Conservation (phyloP, 1,140 invertebrate genomes). For the Microplitis demolitor region DNA sequence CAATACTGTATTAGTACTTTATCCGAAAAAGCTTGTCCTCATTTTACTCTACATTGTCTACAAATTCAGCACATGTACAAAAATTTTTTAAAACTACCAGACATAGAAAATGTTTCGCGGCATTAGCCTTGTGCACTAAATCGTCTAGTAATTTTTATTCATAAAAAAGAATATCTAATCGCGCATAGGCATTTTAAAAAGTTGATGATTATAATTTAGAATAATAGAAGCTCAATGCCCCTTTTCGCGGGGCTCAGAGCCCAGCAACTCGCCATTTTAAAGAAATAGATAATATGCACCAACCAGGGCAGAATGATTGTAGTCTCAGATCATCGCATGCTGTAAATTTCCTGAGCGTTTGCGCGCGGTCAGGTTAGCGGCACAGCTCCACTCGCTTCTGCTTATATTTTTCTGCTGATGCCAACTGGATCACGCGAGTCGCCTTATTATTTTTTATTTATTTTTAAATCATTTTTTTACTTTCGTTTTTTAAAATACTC, state of each 20-base stretch:
- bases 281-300: neutral
- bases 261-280: neutral
- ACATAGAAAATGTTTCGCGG: no score
- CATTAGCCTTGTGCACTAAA: no score
- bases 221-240: no score
- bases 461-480: neutral
- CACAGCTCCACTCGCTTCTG: neutral
- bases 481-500: slow-evolving; percentile 9
- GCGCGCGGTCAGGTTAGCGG: slow-evolving; percentile 29
- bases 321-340: slow-evolving; percentile 51
- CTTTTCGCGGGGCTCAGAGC: neutral
- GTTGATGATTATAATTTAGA: neutral
- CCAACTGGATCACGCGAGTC: slow-evolving; percentile 33
- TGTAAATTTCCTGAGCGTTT: slow-evolving; percentile 50
- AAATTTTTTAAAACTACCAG: no score
- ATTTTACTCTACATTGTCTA: no score
- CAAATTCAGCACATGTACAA: no score
- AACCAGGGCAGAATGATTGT: slow-evolving; percentile 8
- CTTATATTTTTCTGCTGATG: neutral
- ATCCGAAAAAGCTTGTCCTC: no score
- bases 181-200: neutral
- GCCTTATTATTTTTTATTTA: neutral
- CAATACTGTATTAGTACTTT: no score
- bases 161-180: no score
- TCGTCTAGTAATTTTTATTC: neutral